Evolutionary conservation across 2,888 invertebrate species (phyloP), one percentile per base, ranked within the genome.

Genomic region (Pachliopta kotzebuea): DNA sequence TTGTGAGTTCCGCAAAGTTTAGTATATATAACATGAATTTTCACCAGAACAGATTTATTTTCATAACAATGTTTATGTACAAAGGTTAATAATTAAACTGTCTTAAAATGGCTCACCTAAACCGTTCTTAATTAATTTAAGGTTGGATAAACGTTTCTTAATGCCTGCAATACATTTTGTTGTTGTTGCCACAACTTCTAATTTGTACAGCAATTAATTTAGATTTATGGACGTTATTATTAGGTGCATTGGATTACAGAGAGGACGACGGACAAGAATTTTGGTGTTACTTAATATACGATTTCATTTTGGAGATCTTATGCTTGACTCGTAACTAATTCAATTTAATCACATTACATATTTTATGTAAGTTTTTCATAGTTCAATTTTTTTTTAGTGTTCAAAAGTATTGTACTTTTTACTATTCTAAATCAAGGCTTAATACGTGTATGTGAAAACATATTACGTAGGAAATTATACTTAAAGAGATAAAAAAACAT

Each of bases 91-190:
- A 52, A 56, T 56, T 56, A 23, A 24, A 56, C 26, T 18, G 23
- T 11, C 58, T 49, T 20, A 42, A 23, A 58, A 26, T 45, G 45
- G 24, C 20, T n/a, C 42, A 58, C 26, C 9, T 58, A 58, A 58
- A 58, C n/a, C n/a, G 45, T 49, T 18, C 45, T 21, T 58, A 58
- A 24, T 24, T 49, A 26, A 49, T 58, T 49, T 45, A 54, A 54
- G 24, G 45, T 18, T 18, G 18, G n/a, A 8, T 45, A 45, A 24
- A 23, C 18, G 49, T 26, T 58, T 57, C 45, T 58, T 49, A 24
- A 58, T 9, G 58, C 24, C 42, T n/a, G 58, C 58, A 49, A 58
- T 58, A 58, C 42, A 58, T 58, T 29, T 58, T 26, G 26, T 49
- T 49, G 58, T 58, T 49, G 49, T 57, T 31, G 17, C 45, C 49